Conservation (phyloP, 2,888 invertebrate species). For the Scaptomyza flava region DNA sequence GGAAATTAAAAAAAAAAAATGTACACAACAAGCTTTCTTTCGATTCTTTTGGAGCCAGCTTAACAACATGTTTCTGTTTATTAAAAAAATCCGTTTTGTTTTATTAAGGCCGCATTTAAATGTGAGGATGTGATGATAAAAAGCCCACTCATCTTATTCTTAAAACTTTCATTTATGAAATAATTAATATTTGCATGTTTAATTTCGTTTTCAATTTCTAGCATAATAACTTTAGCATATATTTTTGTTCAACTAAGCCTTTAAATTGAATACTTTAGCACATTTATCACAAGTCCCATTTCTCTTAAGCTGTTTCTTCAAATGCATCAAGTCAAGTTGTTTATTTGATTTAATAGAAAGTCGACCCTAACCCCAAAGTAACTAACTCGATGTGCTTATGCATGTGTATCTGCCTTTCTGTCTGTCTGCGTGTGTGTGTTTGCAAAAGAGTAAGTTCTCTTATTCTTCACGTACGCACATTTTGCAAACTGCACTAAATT, state of each 20-base stretch:
- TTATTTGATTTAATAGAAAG: conserved; percentile 56
- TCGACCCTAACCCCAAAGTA: conserved; percentile 30
- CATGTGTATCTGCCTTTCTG: conserved; percentile 3
- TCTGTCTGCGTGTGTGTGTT: conserved; percentile 4
- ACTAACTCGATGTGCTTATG: conserved; percentile 9
- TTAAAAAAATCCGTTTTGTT: too few species aligned
- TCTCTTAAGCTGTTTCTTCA: conserved; percentile 19
- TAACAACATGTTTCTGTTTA: too few species aligned
- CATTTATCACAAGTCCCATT: background rate
- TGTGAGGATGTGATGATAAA: too few species aligned
- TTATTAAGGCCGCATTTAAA: too few species aligned
- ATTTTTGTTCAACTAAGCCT: background rate
- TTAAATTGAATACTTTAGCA: conserved; percentile 1
- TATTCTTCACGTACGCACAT: conserved; percentile 70
- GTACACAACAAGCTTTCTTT: too few species aligned
- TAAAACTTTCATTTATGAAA: too few species aligned
- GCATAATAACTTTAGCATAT: background rate
- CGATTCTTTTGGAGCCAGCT: too few species aligned
- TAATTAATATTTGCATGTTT: background rate
- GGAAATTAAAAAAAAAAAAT: too few species aligned
- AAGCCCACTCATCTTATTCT: too few species aligned
- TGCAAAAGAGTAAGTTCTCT: conserved; percentile 16
- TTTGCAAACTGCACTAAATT: conserved; percentile 77
- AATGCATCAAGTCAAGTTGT: conserved; percentile 32
- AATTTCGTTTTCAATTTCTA: background rate